These are phyloP conservation scores for Pandion haliaetus DNA, from an alignment of 2,113 vertebrate genomes.

Conservation along the genomic window DNA sequence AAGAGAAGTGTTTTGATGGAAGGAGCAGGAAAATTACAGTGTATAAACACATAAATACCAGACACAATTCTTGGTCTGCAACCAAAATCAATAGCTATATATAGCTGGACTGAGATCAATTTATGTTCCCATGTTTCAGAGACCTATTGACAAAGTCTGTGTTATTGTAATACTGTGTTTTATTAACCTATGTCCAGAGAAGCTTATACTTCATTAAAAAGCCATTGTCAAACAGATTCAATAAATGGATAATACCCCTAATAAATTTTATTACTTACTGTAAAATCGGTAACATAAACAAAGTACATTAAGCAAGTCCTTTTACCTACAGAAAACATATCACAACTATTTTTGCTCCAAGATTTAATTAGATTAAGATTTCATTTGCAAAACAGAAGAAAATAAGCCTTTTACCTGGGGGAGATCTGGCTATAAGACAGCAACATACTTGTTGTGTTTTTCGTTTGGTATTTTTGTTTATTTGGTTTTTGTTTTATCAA, in stretches of 20 bases:
- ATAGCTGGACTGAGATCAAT: neutral
- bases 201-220: slow-evolving; percentile 39
- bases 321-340: slow-evolving; percentile 24
- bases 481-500: neutral
- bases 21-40: neutral
- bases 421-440: neutral
- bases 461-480: neutral
- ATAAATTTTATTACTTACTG: slow-evolving; percentile 15
- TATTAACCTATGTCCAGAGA: slow-evolving; percentile 12
- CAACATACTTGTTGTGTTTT: neutral
- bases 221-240: neutral
- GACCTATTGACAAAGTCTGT: neutral
- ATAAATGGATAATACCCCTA: neutral
- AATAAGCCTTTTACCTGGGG: slow-evolving; percentile 6
- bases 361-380: slow-evolving; percentile 50
- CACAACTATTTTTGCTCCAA: slow-evolving; percentile 19
- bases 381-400: slow-evolving; percentile 65
- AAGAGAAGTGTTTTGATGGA: neutral
- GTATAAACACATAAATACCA: neutral
- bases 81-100: neutral
- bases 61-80: neutral
- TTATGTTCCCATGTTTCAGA: neutral
- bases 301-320: slow-evolving; percentile 9
- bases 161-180: neutral
- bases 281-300: slow-evolving; percentile 42